phyloP scores from a whole-genome alignment of 2,113 vertebrate genomes.

The Trematocara macrostoma region DNA sequence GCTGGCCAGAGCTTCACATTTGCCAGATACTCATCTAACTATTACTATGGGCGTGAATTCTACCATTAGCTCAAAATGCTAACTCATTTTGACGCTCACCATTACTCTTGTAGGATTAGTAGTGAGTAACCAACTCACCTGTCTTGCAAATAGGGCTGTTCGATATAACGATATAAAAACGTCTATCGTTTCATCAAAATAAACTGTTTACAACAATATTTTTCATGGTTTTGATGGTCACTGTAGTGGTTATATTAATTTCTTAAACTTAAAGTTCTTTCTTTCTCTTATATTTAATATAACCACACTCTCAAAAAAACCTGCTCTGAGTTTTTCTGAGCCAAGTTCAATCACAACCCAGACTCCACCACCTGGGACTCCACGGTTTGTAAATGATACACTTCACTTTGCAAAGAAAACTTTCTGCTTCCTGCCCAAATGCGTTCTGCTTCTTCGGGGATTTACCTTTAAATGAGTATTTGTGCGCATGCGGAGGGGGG shows the following conservation, averaged over 20 bases:
- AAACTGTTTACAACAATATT: too few species aligned
- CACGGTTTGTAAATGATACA: background rate
- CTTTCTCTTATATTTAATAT: too few species aligned
- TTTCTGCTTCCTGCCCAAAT: conserved; percentile 9
- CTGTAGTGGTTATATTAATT: too few species aligned
- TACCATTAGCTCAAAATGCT: background rate
- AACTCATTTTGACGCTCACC: background rate
- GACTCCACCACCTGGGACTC: background rate
- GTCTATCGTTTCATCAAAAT: too few species aligned
- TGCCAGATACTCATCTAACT: background rate
- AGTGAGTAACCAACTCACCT: background rate
- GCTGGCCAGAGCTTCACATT: background rate
- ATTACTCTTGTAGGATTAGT: background rate
- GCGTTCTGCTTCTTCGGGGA: background rate
- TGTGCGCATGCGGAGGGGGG: background rate
- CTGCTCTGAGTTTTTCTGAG: background rate
- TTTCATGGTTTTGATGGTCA: too few species aligned
- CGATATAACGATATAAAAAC: too few species aligned
- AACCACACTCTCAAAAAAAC: background rate
- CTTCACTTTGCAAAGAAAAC: background rate
- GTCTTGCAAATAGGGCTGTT: background rate
- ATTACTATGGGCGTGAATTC: background rate
- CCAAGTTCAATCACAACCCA: background rate
- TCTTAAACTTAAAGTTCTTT: too few species aligned
- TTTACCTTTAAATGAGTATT: background rate